Conservation (phyloP, 2,113 vertebrate species). For the Tretioscincus oriximinensis region DNA sequence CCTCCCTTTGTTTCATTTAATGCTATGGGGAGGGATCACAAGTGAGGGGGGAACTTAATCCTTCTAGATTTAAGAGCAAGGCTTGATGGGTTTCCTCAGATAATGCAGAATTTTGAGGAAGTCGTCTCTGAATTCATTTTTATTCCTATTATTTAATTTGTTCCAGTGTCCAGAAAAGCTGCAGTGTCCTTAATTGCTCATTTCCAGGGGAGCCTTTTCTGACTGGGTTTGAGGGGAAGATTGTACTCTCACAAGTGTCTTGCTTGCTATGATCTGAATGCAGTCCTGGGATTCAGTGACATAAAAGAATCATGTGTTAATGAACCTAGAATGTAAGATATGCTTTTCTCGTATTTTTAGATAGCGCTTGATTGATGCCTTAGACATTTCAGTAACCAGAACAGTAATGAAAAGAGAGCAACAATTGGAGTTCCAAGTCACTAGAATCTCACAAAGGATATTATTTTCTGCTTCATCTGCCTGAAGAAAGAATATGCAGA, state of each 20-base stretch:
- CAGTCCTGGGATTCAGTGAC: not conserved
- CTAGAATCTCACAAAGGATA: not conserved
- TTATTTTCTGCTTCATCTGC: not conserved
- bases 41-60: not conserved
- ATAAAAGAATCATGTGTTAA: not conserved
- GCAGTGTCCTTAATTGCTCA: constrained; percentile 42
- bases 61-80: not conserved
- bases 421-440: not conserved
- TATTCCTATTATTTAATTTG: not conserved
- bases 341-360: not conserved
- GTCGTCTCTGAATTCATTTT: not conserved
- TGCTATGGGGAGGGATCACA: constrained; percentile 18
- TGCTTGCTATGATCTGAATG: not conserved
- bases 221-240: constrained; percentile 5
- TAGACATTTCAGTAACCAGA: not conserved
- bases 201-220: constrained; percentile 36
- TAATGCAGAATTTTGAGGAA: not conserved
- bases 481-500: constrained; percentile 1
- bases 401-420: too few relatives aligned
- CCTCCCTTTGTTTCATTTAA: constrained; percentile 39
- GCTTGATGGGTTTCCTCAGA: constrained; percentile 8
- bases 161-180: constrained; percentile 40
- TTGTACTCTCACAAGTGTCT: not conserved
- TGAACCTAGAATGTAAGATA: not conserved
- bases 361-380: not conserved